Evolutionary conservation across 2,113 vertebrate species (phyloP).

Genomic region (Epinephelus fuscoguttatus): DNA sequence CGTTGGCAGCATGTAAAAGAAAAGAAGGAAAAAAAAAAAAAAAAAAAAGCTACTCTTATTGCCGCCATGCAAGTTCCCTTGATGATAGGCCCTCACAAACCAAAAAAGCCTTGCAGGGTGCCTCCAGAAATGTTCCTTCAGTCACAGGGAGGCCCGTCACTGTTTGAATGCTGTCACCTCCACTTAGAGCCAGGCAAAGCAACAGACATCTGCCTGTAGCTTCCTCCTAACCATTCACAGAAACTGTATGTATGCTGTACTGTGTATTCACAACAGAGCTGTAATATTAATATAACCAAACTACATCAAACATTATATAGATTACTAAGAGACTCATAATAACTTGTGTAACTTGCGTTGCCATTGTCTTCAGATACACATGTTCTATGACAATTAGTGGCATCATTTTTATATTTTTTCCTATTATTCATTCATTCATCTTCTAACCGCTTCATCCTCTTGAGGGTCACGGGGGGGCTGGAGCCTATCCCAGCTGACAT

Average conservation of each 20-base stretch:
- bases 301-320: background rate
- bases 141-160: constrained; percentile 71
- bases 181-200: constrained; percentile 74
- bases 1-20: constrained; percentile 13
- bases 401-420: background rate
- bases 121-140: constrained; percentile 85
- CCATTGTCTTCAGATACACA: background rate
- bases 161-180: constrained; percentile 83
- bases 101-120: constrained; percentile 84
- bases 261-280: background rate
- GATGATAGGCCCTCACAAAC: constrained; percentile 65
- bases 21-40: background rate
- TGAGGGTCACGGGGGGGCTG: too few species aligned
- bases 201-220: constrained; percentile 50
- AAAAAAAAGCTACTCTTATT: constrained; percentile 46
- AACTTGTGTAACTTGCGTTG: background rate
- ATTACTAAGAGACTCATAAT: background rate
- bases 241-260: background rate
- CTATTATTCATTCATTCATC: too few species aligned
- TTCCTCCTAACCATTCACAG: constrained; percentile 40
- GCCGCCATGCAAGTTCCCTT: constrained; percentile 62
- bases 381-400: background rate
- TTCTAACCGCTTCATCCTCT: too few species aligned
- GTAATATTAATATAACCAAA: background rate
- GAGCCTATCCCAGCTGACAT: too few species aligned